Evolutionary conservation across 2,113 vertebrate species (phyloP), one percentile per base, ranked within the genome.

Genomic region (Daphoenositta chrysoptera): DNA sequence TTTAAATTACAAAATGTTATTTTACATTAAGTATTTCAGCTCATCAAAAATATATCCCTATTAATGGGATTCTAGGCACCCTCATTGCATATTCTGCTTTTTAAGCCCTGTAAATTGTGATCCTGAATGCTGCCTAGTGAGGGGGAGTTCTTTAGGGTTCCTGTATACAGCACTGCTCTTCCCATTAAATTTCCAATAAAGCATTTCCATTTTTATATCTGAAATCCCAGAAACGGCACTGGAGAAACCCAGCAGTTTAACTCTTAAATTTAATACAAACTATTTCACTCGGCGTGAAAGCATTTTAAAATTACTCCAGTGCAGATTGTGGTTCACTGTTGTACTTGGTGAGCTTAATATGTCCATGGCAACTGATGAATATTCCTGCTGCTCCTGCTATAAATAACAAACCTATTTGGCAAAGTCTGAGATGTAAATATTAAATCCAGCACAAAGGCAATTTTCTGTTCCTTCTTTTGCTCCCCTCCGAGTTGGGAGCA

Each of bases 361-460:
- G 87, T 85, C 94, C 95, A 96, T 96, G 88, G 94, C 92, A 96
- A 96, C 95, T 95, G 93, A 94, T 95, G 92, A 95, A 91, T 86
- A 96, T 95, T 95, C 75, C 76, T 81, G 80, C 91, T 89, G 93
- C 86, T 93, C 42, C 56, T 71, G 86, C 92, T 92, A 94, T 93
- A 97, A 96, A 97, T 96, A 96, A 95, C 88, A 94, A 94, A 83
- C 94, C 88, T 90, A 69, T 90, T 92, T 93, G 92, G 92, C 90
- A 81, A 92, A 90, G 76, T 13, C 60, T 9, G 88, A 61, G 90
- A 90, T 78, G 83, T 68, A 93, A 86, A 97, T 78, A 96, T 89
- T 92, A 94, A 94, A 92, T 68, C 83, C 76, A 30, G 48, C 76
- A 93, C 93, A 95, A 93, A 91, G 87, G 75, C 47, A 95, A 92